These are phyloP conservation scores for Cybosia mesomella DNA, from an alignment of 2,888 invertebrate genomes.

Conservation along the genomic window DNA sequence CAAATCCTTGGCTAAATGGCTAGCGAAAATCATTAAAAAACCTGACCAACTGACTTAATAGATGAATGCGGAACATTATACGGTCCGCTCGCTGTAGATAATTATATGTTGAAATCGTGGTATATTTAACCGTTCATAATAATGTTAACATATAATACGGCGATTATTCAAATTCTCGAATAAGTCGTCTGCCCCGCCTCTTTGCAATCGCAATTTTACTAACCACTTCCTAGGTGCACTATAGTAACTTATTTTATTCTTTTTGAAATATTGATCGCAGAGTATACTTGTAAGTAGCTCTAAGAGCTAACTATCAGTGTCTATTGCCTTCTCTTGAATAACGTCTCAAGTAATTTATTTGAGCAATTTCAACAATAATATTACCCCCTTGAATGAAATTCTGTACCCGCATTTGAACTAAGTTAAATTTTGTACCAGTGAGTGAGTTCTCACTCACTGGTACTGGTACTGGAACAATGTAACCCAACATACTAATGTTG, in stretches of 20 bases:
- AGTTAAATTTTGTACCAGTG: too few relatives aligned
- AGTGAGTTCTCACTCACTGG: too few relatives aligned
- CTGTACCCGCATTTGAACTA: too few relatives aligned
- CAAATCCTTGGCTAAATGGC: conserved; percentile 56
- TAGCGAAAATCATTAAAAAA: conserved; percentile 56
- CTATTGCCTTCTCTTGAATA: too few relatives aligned
- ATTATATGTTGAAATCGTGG: conserved; percentile 64
- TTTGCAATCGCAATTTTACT: conserved; percentile 85
- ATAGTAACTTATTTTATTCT: conserved; percentile 71
- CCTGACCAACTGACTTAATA: conserved; percentile 60
- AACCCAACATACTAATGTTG: too few relatives aligned
- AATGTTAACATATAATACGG: conserved; percentile 73
- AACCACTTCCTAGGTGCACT: conserved; percentile 84
- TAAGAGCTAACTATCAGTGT: too few relatives aligned
- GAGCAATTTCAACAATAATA: too few relatives aligned
- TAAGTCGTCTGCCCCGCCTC: conserved; percentile 79
- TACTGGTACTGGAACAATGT: too few relatives aligned
- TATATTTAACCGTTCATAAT: conserved; percentile 69
- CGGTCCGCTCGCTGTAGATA: conserved; percentile 56
- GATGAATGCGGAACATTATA: conserved; percentile 60
- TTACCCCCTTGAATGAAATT: too few relatives aligned
- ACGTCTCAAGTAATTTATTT: too few relatives aligned
- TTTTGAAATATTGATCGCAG: conserved; percentile 70
- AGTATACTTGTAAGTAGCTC: too few relatives aligned
- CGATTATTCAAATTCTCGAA: conserved; percentile 83